Percentiles rank a stretch among this genome's conserved stretches.
Evolutionary conservation across 2,888 invertebrate species (phyloP).

Genomic region (Epinotia nisella): DNA sequence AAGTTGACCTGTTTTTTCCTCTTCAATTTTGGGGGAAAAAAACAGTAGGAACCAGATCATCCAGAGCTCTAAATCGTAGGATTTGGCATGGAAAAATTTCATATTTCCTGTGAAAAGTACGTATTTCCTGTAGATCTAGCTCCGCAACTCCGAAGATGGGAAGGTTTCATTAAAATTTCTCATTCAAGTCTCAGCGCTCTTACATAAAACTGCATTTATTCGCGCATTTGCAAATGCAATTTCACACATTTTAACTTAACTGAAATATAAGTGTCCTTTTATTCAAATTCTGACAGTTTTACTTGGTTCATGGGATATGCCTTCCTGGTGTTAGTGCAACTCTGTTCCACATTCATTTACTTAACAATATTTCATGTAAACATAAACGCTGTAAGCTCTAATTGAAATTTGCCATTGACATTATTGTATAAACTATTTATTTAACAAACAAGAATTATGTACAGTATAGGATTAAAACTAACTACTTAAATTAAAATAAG

Average conservation of each 20-base stretch:
- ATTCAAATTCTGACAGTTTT: constrained; percentile 23
- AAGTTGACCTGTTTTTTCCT: too few species aligned
- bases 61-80: neutral
- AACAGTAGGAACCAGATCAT: too few species aligned
- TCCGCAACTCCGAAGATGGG: constrained; percentile 8
- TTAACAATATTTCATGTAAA: neutral
- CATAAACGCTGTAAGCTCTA: too few species aligned
- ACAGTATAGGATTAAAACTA: too few species aligned
- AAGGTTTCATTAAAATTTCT: constrained; percentile 38
- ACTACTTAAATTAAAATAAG: too few species aligned
- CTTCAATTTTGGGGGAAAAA: too few species aligned
- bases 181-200: constrained; percentile 15
- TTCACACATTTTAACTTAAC: constrained; percentile 37
- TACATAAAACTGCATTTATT: constrained; percentile 40
- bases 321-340: neutral
- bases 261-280: constrained; percentile 32
- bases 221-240: constrained; percentile 32
- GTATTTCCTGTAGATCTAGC: constrained; percentile 9
- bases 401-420: too few species aligned
- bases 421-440: too few species aligned
- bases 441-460: too few species aligned
- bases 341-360: neutral
- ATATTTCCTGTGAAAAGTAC: neutral
- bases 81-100: neutral
- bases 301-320: constrained; percentile 7